Conservation (phyloP, 2,797 vertebrate genomes). For the Selene dorsalis region DNA sequence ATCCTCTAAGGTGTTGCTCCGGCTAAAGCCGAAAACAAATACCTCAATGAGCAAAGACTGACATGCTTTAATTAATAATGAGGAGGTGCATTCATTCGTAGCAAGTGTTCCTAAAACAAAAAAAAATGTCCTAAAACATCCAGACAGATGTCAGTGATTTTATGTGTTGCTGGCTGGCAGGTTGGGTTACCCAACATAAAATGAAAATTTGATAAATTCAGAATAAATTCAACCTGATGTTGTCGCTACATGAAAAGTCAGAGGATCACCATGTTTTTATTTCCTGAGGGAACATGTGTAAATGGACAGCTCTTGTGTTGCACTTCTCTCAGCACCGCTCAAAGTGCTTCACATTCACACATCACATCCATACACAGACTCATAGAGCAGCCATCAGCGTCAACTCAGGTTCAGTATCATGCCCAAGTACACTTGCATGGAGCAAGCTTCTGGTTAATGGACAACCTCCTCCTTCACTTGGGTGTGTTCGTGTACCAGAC, state of each 20-base stretch:
- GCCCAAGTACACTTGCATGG: no score
- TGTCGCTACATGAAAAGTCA: neutral
- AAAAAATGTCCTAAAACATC: conserved; percentile 33
- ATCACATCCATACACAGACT: no score
- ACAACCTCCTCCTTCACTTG: neutral
- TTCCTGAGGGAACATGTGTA: neutral
- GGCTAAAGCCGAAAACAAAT: conserved; percentile 8
- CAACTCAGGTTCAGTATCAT: no score
- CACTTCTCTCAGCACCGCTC: no score
- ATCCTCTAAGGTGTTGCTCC: neutral
- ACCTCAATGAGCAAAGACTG: neutral
- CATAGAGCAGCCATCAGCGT: no score
- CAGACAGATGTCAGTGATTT: conserved; percentile 22
- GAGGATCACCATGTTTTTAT: neutral
- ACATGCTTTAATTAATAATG: conserved; percentile 27
- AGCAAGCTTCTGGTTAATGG: no score
- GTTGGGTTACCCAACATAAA: neutral
- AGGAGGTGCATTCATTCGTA: conserved; percentile 31
- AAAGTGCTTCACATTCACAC: no score
- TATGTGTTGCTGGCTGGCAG: neutral
- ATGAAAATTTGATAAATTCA: neutral
- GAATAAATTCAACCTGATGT: neutral
- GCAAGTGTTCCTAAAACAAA: no score
- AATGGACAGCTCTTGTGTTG: no score
- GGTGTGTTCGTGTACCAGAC: no score